These are phyloP conservation scores for Holcopasites calliopsidis DNA, from an alignment of 1,140 invertebrate genomes.

Conservation along the genomic window DNA sequence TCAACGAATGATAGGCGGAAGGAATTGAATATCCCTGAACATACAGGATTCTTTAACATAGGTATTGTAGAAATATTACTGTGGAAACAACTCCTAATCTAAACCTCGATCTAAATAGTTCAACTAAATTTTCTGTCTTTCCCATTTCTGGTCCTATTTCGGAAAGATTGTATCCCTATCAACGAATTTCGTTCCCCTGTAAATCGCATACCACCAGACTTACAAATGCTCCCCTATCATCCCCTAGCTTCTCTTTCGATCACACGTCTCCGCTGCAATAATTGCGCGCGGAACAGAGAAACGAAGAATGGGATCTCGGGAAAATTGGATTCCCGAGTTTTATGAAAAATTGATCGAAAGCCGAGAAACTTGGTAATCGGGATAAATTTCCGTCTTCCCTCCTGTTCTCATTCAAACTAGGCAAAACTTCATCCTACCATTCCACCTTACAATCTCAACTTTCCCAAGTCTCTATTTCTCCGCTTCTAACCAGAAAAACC, in stretches of 20 bases:
- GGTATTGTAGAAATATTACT: too few species aligned
- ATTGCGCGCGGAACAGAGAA: background rate
- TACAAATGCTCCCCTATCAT: background rate
- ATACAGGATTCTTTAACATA: too few species aligned
- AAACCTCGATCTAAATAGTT: too few species aligned
- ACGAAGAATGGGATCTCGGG: background rate
- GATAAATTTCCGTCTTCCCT: background rate
- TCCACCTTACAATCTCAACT: background rate
- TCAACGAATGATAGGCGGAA: too few species aligned
- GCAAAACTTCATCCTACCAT: background rate
- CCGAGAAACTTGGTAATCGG: background rate
- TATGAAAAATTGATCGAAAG: slow-evolving; percentile 26
- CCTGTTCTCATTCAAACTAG: background rate
- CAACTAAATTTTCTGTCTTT: too few species aligned
- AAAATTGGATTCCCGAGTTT: slow-evolving; percentile 23
- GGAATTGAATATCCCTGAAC: background rate
- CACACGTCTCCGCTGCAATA: background rate
- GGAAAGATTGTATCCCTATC: background rate
- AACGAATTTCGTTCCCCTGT: background rate
- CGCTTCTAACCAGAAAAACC: background rate
- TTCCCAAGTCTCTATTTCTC: background rate
- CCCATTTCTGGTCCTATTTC: background rate
- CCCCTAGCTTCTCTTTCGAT: background rate
- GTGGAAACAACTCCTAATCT: too few species aligned
- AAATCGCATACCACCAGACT: background rate